These are phyloP conservation scores for Anseranas semipalmata DNA, from an alignment of 2,113 vertebrate species.

Conservation along the genomic window DNA sequence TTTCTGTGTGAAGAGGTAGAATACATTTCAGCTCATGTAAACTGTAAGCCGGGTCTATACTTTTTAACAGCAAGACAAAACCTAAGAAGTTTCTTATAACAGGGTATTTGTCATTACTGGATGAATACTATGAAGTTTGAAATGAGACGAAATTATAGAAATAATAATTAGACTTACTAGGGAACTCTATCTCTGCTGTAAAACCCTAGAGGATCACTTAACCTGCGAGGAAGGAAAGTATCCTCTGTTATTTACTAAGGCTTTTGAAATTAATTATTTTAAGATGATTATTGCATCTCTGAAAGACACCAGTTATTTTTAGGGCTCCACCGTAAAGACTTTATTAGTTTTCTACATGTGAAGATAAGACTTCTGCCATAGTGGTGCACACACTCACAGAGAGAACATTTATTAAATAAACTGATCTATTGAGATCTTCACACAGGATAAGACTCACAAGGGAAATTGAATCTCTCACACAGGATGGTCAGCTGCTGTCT, in stretches of 20 bases:
- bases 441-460: background rate
- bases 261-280: background rate
- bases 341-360: background rate
- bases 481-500: background rate
- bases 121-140: background rate
- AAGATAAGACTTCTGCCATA: background rate
- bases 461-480: background rate
- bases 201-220: background rate
- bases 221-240: background rate
- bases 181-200: background rate
- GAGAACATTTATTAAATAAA: background rate
- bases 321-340: background rate
- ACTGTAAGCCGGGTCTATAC: background rate
- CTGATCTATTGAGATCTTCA: background rate
- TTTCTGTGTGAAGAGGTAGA: background rate
- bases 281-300: background rate
- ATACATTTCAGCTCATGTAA: background rate
- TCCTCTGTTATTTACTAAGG: background rate
- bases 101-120: background rate
- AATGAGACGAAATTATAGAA: background rate
- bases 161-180: background rate
- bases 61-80: background rate
- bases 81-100: background rate
- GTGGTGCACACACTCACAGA: background rate
- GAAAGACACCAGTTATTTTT: background rate